Percentiles rank a stretch among this genome's conserved stretches.
Conservation (phyloP, 2,797 vertebrate species). For the Tangara arthus region DNA sequence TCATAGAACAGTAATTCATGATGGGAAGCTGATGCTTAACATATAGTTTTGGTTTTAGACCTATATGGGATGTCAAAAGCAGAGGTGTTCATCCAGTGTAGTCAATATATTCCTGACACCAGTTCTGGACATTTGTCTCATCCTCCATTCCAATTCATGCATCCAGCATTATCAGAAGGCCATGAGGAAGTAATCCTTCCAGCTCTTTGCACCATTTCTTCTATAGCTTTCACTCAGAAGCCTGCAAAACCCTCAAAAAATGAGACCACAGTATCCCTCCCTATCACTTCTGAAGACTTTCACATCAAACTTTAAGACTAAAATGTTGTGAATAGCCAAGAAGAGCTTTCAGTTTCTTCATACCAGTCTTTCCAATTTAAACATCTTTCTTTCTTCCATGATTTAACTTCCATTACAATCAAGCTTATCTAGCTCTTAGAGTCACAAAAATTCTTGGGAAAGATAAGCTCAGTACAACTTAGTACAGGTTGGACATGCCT, state of each 20-base stretch:
- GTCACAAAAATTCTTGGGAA: not conserved
- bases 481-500: not conserved
- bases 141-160: not conserved
- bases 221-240: not conserved
- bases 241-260: not conserved
- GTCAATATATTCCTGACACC: rapidly evolving
- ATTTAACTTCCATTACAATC: not conserved
- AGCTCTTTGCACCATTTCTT: not conserved
- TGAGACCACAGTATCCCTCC: not conserved
- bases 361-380: not conserved
- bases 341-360: not conserved
- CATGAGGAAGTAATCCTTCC: not conserved
- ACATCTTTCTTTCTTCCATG: not conserved
- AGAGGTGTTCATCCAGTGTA: not conserved
- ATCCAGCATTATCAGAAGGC: not conserved
- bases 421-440: not conserved
- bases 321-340: not conserved
- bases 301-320: not conserved
- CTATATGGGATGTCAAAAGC: not conserved
- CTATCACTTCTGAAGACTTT: not conserved
- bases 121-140: not conserved
- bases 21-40: not conserved
- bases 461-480: not conserved
- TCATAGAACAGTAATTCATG: not conserved
- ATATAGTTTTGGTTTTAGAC: not conserved